Evolutionary conservation across 2,888 invertebrate genomes (phyloP), one percentile per base, ranked within the genome.

Genomic region (Lasioglossum leucozonium): DNA sequence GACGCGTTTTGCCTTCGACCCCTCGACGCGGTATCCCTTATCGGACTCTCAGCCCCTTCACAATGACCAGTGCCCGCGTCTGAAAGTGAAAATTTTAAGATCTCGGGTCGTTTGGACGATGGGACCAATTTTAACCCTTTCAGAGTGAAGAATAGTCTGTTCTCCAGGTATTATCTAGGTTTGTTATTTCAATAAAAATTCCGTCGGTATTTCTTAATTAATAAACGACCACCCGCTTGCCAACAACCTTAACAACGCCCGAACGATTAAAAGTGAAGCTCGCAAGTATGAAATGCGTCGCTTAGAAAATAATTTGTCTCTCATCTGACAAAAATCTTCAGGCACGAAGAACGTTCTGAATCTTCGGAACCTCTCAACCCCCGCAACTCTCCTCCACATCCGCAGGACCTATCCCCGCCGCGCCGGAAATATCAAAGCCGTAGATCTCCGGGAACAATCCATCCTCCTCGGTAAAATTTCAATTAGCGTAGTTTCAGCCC

Each of bases 1-100:
- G 76, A 83, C 84, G 79, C 82, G 79, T 84, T 89, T 82, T 79
- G 74, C 88, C 75, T 84, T 82, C 84, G 76, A 84, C 86, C 90
- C 79, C 51, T 83, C 79, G 30, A 37, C 85, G 75, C 87, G 81
- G 72, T 86, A 72, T 82, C 87, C 87, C 87, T 89, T 89, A 89
- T 89, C 88, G 81, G 74, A 34, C 58, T 58, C 30, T 47, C 67
- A 67, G 37, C 76, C 76, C 76, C 51, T 44, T 67, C 67, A 5
- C n/a, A 26, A 47, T 67, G n/a, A 37, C 67, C 67, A 58, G 18
- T 18, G 67, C 16, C n/a, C 13, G n/a, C 44, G 26, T 40, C 34
- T 22, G 37, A 67, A 37, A n/a, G 30, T 18, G 75, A 62, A 30
- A 30, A 42, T 76, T 67, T 44, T 67, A 22, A 47, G 76, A 34